Percentiles rank a stretch among this genome's conserved stretches.
Conservation (phyloP, 2,888 invertebrate species). For the Scaptomyza polygonia region DNA sequence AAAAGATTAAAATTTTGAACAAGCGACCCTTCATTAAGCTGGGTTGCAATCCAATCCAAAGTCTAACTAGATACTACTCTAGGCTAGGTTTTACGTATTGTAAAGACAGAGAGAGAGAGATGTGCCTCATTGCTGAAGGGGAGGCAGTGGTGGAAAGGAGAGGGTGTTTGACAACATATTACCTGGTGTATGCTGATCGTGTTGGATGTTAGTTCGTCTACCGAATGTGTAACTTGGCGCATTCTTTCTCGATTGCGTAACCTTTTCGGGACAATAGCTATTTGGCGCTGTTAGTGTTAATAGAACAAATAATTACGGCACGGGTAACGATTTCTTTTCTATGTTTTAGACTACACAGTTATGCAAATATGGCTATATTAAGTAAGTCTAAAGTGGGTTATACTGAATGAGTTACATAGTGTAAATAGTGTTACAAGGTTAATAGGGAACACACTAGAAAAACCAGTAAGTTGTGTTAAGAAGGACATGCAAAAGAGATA, state of each 20-base stretch:
- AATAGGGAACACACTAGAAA: background rate
- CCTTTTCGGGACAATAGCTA: slow-evolving; percentile 86
- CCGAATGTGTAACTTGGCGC: slow-evolving; percentile 84
- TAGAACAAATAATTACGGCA: slow-evolving; percentile 65
- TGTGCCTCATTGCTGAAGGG: slow-evolving; percentile 35
- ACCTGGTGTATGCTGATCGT: slow-evolving; percentile 83
- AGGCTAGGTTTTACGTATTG: slow-evolving; percentile 18
- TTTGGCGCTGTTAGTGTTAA: slow-evolving; percentile 84
- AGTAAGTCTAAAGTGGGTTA: slow-evolving; percentile 36
- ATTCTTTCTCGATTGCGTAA: slow-evolving; percentile 85
- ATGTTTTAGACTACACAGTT: slow-evolving; percentile 47
- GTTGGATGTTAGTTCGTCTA: slow-evolving; percentile 86
- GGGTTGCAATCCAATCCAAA: slow-evolving; percentile 21
- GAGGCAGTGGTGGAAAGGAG: background rate
- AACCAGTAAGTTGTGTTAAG: slow-evolving; percentile 8
- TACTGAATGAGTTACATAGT: slow-evolving; percentile 14
- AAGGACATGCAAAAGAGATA: slow-evolving; percentile 33
- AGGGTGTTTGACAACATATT: slow-evolving; percentile 49
- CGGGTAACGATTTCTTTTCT: slow-evolving; percentile 36
- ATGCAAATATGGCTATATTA: background rate
- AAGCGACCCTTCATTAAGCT: background rate
- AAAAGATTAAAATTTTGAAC: slow-evolving; percentile 1
- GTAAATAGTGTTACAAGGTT: slow-evolving; percentile 12
- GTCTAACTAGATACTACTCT: slow-evolving; percentile 31
- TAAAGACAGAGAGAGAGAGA: background rate